These are phyloP conservation scores for Lindbergichthys nudifrons DNA, from an alignment of 2,797 vertebrate species.

Conservation along the genomic window DNA sequence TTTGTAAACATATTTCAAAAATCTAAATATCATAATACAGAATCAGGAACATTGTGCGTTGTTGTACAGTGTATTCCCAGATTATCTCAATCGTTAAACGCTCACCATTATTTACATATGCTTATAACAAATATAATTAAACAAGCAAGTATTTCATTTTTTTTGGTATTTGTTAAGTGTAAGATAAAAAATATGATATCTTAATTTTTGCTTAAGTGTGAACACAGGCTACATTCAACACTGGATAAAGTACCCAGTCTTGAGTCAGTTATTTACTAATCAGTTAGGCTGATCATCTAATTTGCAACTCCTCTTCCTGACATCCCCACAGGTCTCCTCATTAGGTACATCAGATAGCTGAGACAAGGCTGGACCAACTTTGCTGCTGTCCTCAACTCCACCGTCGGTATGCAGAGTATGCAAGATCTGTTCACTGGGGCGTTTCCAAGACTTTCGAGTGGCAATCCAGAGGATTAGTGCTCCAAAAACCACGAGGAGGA, in stretches of 20 bases:
- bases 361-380: slow-evolving; percentile 68
- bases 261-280: slow-evolving; percentile 64
- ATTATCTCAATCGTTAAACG: slow-evolving; percentile 14
- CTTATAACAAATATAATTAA: slow-evolving; percentile 6
- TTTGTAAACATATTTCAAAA: slow-evolving; percentile 10
- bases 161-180: no score
- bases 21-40: neutral
- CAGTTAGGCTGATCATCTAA: slow-evolving; percentile 85
- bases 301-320: slow-evolving; percentile 85
- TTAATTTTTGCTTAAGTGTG: slow-evolving; percentile 22
- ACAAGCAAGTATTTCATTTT: no score
- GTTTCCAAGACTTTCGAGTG: slow-evolving; percentile 92
- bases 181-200: slow-evolving; percentile 8
- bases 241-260: slow-evolving; percentile 3
- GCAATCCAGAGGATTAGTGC: slow-evolving; percentile 91
- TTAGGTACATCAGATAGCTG: slow-evolving; percentile 74
- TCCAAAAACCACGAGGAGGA: slow-evolving; percentile 90
- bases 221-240: slow-evolving; percentile 33
- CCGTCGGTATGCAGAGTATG: slow-evolving; percentile 66
- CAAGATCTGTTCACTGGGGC: slow-evolving; percentile 85
- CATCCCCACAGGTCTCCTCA: slow-evolving; percentile 79
- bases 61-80: slow-evolving; percentile 10
- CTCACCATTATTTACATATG: slow-evolving; percentile 15
- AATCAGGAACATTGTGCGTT: neutral
- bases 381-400: slow-evolving; percentile 65